Conservation (phyloP, 92 coral and sea anemone species). For the Palythoa grandis region DNA sequence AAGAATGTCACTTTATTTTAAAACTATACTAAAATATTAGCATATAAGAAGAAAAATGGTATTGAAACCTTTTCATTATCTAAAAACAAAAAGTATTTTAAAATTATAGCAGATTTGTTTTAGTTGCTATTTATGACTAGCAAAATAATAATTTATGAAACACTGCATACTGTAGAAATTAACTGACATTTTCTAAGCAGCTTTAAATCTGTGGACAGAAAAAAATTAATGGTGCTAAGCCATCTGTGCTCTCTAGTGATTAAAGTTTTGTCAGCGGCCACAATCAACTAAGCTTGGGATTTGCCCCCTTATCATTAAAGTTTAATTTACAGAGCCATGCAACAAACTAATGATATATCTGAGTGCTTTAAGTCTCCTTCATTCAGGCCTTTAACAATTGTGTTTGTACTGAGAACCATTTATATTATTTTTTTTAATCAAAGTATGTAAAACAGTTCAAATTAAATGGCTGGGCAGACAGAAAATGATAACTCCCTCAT, state of each 20-base stretch:
- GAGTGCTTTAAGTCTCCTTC: neutral
- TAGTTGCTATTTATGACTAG: too few species aligned
- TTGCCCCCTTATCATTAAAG: neutral
- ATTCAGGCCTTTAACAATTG: neutral
- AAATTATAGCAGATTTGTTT: too few species aligned
- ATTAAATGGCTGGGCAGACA: neutral
- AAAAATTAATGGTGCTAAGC: too few species aligned
- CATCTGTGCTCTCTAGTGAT: neutral
- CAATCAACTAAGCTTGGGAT: neutral
- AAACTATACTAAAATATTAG: too few species aligned
- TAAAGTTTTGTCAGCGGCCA: neutral
- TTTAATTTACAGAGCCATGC: conserved; percentile 23
- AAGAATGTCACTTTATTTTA: too few species aligned
- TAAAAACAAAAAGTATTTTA: too few species aligned
- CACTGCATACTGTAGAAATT: too few species aligned
- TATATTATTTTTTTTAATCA: neutral
- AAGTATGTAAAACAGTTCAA: neutral
- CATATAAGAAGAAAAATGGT: too few species aligned
- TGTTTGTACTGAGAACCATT: neutral
- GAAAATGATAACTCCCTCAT: neutral
- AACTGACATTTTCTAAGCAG: too few species aligned
- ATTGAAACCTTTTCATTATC: too few species aligned
- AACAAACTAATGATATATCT: neutral
- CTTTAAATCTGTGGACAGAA: too few species aligned
- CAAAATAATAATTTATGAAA: too few species aligned